Conservation (phyloP, 2,888 invertebrate genomes). For the Quadroppia sp. region DNA sequence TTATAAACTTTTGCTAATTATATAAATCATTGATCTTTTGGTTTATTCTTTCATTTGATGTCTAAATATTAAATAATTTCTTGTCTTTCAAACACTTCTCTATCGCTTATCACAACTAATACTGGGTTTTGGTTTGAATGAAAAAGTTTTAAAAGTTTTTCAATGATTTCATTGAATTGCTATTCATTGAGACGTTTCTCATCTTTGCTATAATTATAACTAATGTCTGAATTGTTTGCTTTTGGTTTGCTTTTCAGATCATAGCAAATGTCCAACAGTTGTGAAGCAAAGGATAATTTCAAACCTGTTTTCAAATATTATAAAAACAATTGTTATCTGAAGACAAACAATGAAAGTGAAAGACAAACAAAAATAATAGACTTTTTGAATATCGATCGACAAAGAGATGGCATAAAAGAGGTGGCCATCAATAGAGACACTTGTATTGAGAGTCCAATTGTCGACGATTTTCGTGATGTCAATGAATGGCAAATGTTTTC, state of each 20-base stretch:
- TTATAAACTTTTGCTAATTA: too few relatives aligned
- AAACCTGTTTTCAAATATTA: conserved; percentile 26
- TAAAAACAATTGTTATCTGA: neutral
- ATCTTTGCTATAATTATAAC: too few relatives aligned
- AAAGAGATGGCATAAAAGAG: neutral
- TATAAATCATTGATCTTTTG: too few relatives aligned
- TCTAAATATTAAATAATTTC: too few relatives aligned
- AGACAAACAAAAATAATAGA: conserved; percentile 16
- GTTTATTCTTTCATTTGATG: too few relatives aligned
- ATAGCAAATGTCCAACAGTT: neutral
- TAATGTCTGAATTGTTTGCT: too few relatives aligned
- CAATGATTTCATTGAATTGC: too few relatives aligned
- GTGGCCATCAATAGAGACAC: neutral
- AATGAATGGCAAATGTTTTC: conserved; percentile 40
- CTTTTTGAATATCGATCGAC: neutral
- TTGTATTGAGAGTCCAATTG: neutral
- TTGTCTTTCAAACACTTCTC: too few relatives aligned
- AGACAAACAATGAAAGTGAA: neutral
- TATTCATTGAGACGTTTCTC: too few relatives aligned
- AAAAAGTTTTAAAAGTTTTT: too few relatives aligned
- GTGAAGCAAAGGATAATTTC: conserved; percentile 5
- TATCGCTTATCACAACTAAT: too few relatives aligned
- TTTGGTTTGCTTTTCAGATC: neutral
- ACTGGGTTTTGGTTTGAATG: too few relatives aligned
- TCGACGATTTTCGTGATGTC: conserved; percentile 7